A percentile compares a stretch with the other conserved stretches of the same genome.
Conservation (phyloP, 2,888 invertebrate species). For the Eristalinus sepulchralis region DNA sequence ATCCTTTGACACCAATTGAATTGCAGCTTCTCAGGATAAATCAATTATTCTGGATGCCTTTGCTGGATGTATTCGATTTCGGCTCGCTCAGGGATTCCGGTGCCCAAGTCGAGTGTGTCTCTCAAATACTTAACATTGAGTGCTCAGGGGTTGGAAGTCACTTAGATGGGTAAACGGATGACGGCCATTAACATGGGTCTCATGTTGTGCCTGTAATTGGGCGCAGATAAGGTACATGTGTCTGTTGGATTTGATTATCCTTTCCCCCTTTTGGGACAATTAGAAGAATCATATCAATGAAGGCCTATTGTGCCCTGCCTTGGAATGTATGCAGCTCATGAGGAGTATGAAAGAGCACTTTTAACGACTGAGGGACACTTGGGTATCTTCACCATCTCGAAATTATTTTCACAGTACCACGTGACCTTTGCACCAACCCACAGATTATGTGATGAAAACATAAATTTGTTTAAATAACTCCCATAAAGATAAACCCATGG, state of each 20-base stretch:
- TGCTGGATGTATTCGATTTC: neutral
- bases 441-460: neutral
- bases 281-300: neutral
- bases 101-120: neutral
- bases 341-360: neutral
- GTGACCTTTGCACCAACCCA: neutral
- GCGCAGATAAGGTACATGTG: neutral
- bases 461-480: too few relatives aligned
- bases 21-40: constrained; percentile 16
- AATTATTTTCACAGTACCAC: neutral
- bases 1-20: constrained; percentile 21
- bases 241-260: neutral
- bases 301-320: neutral
- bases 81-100: neutral
- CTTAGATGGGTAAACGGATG: neutral
- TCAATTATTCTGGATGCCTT: constrained; percentile 13
- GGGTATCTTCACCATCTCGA: neutral
- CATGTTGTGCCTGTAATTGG: neutral
- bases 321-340: neutral
- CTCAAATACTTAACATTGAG: neutral
- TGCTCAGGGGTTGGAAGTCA: neutral
- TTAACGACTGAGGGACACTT: neutral
- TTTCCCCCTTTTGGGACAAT: neutral
- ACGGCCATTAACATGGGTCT: neutral
- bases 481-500: too few relatives aligned